Evolutionary conservation across 2,888 invertebrate genomes (phyloP), one percentile per base, ranked within the genome.

Genomic region (Callimorpha dominula): DNA sequence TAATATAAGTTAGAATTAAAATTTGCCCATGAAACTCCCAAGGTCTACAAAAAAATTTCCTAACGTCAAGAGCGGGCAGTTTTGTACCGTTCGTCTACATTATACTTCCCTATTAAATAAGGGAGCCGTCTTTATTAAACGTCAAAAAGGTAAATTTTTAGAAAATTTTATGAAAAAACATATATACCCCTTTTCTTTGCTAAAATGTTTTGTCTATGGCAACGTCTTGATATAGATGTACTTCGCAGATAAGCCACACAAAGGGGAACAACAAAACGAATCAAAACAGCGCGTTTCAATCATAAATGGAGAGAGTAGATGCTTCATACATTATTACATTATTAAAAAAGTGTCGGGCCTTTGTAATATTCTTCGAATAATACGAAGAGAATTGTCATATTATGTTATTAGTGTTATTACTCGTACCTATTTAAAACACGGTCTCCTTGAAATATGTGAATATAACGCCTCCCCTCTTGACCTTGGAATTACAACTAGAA

Each of bases 201-300:
- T 12, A 20, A 5, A 20, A 57, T 12, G 11, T 57, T 54, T 60
- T 14, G 7, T 31, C 3, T 7, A 31, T 31, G 12, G 12, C 14
- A 60, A 60, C 31, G 14, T 31, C 14, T 14, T 31, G 14, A 4
- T n/a, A 20, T 57, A 20, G 20, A 20, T 60, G 12, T 12, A 14
- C 40, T 68, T 49, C 31, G 11, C 15, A 17, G 43, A 62, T 40
- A 68, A 62, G 40, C 17, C 6, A 62, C 67, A 54, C 66, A 52
- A 66, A 66, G 17, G 68, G n/a, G 60, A 68, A 68, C 49, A 68
- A 5, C 57, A 17, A 68, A 62, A 62, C 62, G 31, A 62, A 68
- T 49, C 62, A n/a, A 62, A 68, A 60, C 66, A 31, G 3, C 66
- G 50, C 62, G 12, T 60, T 68, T 62, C 31, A 68, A 31, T 57